Conservation (phyloP, 2,113 vertebrate genomes). For the Miniopterus natalensis region DNA sequence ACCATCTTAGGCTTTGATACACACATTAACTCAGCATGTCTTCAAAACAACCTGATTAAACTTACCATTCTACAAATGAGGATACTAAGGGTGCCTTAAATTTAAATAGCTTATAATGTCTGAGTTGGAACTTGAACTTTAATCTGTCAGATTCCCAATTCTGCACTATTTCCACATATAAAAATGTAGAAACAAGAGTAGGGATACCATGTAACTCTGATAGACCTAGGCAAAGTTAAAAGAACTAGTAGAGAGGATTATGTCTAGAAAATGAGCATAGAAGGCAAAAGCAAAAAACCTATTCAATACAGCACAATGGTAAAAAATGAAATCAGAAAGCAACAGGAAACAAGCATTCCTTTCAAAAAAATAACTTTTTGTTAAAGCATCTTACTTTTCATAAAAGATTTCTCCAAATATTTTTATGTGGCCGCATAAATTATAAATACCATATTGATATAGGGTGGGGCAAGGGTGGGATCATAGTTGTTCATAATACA, state of each 20-base stretch:
- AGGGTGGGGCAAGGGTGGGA: not conserved
- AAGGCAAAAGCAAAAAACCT: conserved; percentile 7
- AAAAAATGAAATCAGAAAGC: conserved; percentile 18
- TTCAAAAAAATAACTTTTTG: conserved; percentile 1
- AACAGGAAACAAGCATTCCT: not conserved
- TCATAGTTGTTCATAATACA: not conserved
- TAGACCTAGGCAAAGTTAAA: not conserved
- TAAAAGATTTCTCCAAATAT: conserved; percentile 30
- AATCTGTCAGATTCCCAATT: not conserved
- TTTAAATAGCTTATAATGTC: not conserved
- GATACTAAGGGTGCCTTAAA: not conserved
- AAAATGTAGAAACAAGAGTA: not conserved
- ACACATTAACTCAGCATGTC: not conserved
- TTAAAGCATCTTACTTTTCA: conserved; percentile 30
- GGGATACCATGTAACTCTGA: not conserved
- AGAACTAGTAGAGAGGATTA: not conserved
- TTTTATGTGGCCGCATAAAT: not conserved
- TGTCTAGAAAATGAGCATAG: not conserved
- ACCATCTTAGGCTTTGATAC: not conserved
- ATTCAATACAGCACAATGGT: not conserved
- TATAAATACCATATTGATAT: not conserved
- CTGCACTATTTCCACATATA: not conserved
- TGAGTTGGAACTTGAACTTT: not conserved
- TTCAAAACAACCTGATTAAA: not conserved
- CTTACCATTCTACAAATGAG: not conserved